These are phyloP conservation scores for Semotilus atromaculatus DNA, from an alignment of 2,797 vertebrate species.

Conservation along the genomic window DNA sequence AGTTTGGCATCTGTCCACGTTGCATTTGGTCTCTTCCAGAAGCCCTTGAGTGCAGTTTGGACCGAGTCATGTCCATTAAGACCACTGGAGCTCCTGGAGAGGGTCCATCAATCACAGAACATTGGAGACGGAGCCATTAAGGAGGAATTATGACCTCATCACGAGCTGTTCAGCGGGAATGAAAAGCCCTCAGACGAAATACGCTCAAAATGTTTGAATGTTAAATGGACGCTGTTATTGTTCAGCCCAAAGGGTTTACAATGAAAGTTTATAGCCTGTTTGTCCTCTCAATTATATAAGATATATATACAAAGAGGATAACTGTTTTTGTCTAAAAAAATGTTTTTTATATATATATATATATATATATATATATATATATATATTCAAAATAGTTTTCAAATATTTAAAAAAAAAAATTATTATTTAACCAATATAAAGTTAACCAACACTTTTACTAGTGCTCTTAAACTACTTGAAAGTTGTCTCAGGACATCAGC, in stretches of 20 bases:
- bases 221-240: conserved; percentile 8
- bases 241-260: conserved; percentile 7
- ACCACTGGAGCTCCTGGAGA: conserved; percentile 40
- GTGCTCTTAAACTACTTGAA: background rate
- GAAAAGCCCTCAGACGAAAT: conserved; percentile 17
- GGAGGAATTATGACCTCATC: conserved; percentile 35
- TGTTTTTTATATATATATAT: too few relatives aligned
- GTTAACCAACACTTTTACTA: background rate
- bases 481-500: too few relatives aligned
- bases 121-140: conserved; percentile 32
- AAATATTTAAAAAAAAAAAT: too few relatives aligned
- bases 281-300: background rate
- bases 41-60: conserved; percentile 54
- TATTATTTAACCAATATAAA: too few relatives aligned
- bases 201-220: conserved; percentile 10
- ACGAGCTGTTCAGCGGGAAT: conserved; percentile 8
- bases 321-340: background rate
- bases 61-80: conserved; percentile 53
- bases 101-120: conserved; percentile 49
- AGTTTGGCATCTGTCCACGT: conserved; percentile 23
- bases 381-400: too few relatives aligned
- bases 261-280: background rate
- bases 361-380: too few relatives aligned
- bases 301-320: background rate
- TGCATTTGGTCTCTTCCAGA: conserved; percentile 46